phyloP scores from a whole-genome alignment of 2,113 vertebrate species.

The Strix uralensis region DNA sequence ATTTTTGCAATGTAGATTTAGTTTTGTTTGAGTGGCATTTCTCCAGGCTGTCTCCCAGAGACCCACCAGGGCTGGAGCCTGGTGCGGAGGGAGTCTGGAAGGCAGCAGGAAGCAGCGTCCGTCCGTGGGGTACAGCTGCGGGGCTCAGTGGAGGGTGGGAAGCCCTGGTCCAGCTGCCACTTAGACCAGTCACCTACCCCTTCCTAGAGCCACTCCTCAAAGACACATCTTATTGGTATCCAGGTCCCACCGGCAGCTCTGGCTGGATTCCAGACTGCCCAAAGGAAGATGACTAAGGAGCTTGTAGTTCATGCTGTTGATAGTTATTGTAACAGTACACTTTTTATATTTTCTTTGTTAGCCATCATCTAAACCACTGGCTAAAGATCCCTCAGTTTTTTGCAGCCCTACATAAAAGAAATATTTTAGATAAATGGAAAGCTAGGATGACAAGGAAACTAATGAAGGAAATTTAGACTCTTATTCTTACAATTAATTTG shows the following conservation, averaged over 20 bases:
- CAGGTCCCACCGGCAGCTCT: neutral
- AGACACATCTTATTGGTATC: neutral
- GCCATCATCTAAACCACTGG: neutral
- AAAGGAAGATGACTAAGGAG: neutral
- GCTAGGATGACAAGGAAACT: neutral
- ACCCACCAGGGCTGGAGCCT: neutral
- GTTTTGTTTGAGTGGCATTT: neutral
- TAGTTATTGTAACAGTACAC: neutral
- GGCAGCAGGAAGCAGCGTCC: fast-evolving
- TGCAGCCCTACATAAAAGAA: neutral
- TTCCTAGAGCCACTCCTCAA: neutral
- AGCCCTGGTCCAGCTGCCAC: neutral
- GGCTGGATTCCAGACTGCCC: neutral
- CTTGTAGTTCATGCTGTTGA: neutral
- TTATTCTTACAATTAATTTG: neutral
- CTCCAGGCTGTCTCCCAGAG: neutral
- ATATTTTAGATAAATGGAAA: neutral
- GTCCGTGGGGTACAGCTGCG: fast-evolving
- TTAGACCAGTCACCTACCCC: neutral
- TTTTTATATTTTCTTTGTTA: neutral
- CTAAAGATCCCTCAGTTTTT: neutral
- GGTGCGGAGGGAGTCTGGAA: neutral
- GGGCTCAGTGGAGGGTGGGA: fast-evolving
- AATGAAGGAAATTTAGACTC: neutral
- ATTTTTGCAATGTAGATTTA: neutral